Percentiles rank a stretch among this genome's conserved stretches.
Evolutionary conservation across 2,113 vertebrate species (phyloP).

Genomic region (Lophotis ruficrista): DNA sequence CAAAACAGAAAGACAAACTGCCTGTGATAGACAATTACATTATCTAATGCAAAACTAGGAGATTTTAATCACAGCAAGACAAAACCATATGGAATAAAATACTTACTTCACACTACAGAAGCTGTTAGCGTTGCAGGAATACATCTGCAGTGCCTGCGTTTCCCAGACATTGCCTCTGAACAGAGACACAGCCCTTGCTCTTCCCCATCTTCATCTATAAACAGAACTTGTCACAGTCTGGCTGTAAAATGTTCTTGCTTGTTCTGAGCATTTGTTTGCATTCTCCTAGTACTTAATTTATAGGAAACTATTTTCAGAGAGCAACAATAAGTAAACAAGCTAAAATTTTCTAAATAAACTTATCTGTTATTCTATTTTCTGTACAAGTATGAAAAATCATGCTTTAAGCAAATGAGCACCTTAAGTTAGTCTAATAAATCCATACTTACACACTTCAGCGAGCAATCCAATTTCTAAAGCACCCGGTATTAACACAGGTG

Average conservation of each 20-base stretch:
- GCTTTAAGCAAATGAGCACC: conserved; percentile 42
- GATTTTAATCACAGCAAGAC: background rate
- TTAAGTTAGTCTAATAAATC: conserved; percentile 37
- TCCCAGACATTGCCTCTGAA: background rate
- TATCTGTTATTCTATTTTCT: background rate
- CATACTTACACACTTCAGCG: conserved; percentile 1
- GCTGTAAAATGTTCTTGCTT: background rate
- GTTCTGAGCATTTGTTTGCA: background rate
- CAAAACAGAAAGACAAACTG: background rate
- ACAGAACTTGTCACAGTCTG: background rate
- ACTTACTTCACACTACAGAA: background rate
- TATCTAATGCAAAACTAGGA: background rate
- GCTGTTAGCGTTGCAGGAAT: background rate
- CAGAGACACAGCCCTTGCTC: background rate
- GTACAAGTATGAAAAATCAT: conserved; percentile 20
- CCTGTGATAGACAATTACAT: background rate
- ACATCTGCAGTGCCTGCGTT: background rate
- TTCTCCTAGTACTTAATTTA: background rate
- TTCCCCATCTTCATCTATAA: background rate
- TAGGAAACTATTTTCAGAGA: background rate
- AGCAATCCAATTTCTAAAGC: conserved; percentile 53
- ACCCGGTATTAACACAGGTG: background rate
- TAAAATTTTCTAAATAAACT: background rate
- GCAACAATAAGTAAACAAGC: background rate
- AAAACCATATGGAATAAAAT: background rate